phyloP scores from a whole-genome alignment of 1,140 invertebrate genomes.

The Zelostemma sp. region DNA sequence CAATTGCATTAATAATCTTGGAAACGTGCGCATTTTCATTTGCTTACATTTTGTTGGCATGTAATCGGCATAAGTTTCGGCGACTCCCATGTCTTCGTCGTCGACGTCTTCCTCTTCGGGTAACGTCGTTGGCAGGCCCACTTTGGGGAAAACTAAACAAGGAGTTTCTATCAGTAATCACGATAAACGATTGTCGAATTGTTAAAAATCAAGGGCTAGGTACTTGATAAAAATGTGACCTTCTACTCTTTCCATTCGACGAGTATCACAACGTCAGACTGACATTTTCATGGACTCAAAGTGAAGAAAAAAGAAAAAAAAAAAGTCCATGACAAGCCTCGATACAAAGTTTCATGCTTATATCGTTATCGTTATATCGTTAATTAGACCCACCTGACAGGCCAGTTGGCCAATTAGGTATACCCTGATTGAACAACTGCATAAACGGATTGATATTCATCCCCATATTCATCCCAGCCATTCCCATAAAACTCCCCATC shows the following conservation, averaged over 20 bases:
- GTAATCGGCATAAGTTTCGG: constrained; percentile 98
- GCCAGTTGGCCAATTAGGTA: constrained; percentile 62
- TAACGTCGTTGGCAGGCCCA: constrained; percentile 61
- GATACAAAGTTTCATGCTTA: neutral
- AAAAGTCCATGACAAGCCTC: too few species aligned
- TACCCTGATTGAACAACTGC: constrained; percentile 66
- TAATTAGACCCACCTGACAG: constrained; percentile 52
- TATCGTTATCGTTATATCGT: neutral
- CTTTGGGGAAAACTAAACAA: constrained; percentile 51
- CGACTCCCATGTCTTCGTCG: constrained; percentile 96
- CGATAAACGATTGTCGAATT: neutral
- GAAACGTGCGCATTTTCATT: too few species aligned
- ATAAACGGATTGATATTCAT: constrained; percentile 61
- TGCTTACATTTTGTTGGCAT: constrained; percentile 93
- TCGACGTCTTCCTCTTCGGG: constrained; percentile 88
- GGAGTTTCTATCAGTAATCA: neutral
- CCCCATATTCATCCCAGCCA: constrained; percentile 66
- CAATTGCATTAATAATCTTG: too few species aligned
- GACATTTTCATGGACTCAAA: too few species aligned
- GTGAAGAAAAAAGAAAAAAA: constrained; percentile 4
- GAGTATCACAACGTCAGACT: too few species aligned
- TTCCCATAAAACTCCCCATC: constrained; percentile 64
- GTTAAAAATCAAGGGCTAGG: neutral
- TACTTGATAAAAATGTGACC: too few species aligned
- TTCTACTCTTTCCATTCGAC: too few species aligned